Evolutionary conservation across 2,888 invertebrate genomes (phyloP).

Genomic region (Catocala fraxini): DNA sequence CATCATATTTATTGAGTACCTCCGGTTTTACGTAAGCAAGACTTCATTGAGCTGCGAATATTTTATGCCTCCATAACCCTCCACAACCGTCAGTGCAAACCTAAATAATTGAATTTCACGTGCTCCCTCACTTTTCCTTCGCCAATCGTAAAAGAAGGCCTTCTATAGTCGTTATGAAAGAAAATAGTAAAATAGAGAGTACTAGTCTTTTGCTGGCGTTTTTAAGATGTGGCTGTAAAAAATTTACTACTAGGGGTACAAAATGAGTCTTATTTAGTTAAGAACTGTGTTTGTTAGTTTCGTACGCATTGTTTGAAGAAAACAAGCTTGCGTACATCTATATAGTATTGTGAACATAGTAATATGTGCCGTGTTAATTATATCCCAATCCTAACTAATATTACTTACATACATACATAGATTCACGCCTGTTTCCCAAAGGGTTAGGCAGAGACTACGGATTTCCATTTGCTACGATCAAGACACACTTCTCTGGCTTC

Average conservation of each 20-base stretch:
- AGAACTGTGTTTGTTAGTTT: neutral
- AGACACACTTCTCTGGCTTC: too few relatives aligned
- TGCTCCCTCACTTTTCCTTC: slow-evolving; percentile 11
- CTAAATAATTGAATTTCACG: slow-evolving; percentile 45
- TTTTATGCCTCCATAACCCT: slow-evolving; percentile 32
- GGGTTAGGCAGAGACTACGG: too few relatives aligned
- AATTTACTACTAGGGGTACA: neutral
- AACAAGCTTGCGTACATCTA: neutral
- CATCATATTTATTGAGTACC: slow-evolving; percentile 18
- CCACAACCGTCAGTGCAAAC: slow-evolving; percentile 24
- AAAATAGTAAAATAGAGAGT: neutral
- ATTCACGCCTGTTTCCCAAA: too few relatives aligned
- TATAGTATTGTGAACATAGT: too few relatives aligned
- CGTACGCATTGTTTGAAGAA: too few relatives aligned
- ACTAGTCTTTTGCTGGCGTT: neutral
- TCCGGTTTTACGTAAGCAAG: slow-evolving; percentile 14
- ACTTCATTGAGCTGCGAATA: slow-evolving; percentile 37
- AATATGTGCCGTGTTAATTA: too few relatives aligned
- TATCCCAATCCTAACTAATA: too few relatives aligned
- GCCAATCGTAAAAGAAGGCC: slow-evolving; percentile 3
- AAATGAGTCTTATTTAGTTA: neutral
- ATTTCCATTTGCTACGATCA: too few relatives aligned
- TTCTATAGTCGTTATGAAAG: slow-evolving; percentile 2
- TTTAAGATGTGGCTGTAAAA: slow-evolving; percentile 1
- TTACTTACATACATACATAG: too few relatives aligned